Base-by-base conservation (phyloP, 2,797 vertebrate species). In the Sternotherus odoratus region DNA sequence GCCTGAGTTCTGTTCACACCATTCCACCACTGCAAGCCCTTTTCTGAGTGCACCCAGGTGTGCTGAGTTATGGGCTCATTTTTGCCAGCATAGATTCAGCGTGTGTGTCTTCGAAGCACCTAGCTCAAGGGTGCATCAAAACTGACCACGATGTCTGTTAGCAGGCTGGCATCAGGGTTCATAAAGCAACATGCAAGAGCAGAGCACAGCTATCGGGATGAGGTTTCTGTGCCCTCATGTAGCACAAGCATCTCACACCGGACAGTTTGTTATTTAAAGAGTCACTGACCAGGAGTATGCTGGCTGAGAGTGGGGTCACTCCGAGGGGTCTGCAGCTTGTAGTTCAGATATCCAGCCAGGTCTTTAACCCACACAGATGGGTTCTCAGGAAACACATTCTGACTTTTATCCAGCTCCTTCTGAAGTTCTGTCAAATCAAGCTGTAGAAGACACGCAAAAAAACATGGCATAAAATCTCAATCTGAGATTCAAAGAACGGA, bases 361-460 rank as follows among this genome's bases (percentile, higher is more conserved):
- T 99, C 99, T 98, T 99, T 99, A 95, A 99, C 97, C 99, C 99
- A 99, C 79, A 99, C 99, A 0, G 98, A 99, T 0, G 99, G 99
- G 95, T 99, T 99, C 78, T 99, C 99, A 0, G 99, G 98, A 94
- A 99, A 99, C 93, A 99, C 82, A 0, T 90, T 98, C 94, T 98
- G 98, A 97, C 99, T 99, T 94, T 98, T 99, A 30, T 98, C 98
- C 97, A 99, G 95, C 97, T 99, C 99, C 97, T 98, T 98, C 97
- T 99, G 99, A 92, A 99, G 97, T 28, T 99, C 99, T 0, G 54
- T 95, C 39, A 99, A 51, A 86, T 99, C 98, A 1, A 96, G 95
- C 96, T 97, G 95, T 10, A 16, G 72, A 39, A 0, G 6, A 82
- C 28, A 85, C 5, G 63, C 1, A 4, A 8, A 8, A 46, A 26